A percentile compares a stretch with the other conserved stretches of the same genome.
These are phyloP conservation scores for Sepiola atlantica DNA, from an alignment of 2,888 invertebrate species.

Conservation along the genomic window DNA sequence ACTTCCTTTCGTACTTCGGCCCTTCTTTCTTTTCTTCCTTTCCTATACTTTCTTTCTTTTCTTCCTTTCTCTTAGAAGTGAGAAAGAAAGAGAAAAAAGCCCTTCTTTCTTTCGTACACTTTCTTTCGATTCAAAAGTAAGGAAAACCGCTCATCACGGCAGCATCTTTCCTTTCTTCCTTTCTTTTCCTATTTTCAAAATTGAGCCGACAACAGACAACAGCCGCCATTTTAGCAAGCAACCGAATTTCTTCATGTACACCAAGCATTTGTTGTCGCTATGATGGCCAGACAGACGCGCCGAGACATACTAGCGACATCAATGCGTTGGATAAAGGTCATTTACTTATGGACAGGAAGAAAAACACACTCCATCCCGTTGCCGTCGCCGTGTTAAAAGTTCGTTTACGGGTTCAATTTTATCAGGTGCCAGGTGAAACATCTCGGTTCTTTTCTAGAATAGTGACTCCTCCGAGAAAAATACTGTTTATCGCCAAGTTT, in stretches of 20 bases:
- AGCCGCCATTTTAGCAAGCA: slow-evolving; percentile 2
- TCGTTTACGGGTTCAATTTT: too few species aligned
- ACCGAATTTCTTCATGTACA: not conserved
- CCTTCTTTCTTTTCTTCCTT: too few species aligned
- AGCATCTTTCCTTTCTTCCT: not conserved
- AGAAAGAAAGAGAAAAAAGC: too few species aligned
- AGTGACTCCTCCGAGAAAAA: too few species aligned
- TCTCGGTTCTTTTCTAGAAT: too few species aligned
- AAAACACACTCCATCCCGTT: not conserved
- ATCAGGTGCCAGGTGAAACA: too few species aligned
- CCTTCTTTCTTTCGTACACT: not conserved
- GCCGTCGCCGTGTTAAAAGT: too few species aligned
- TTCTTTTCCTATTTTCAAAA: not conserved
- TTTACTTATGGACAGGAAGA: not conserved
- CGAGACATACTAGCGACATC: slow-evolving; percentile 17
- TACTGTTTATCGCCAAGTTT: too few species aligned
- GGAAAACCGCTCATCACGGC: not conserved
- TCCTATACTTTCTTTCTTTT: too few species aligned
- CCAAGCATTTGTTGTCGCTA: not conserved
- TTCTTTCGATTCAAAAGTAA: not conserved
- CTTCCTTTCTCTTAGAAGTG: too few species aligned
- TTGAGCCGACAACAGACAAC: not conserved
- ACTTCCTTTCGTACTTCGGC: too few species aligned
- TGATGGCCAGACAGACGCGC: not conserved
- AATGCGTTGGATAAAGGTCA: not conserved